phyloP scores from a whole-genome alignment of 2,113 vertebrate species.

The Australoheros scitulus region DNA sequence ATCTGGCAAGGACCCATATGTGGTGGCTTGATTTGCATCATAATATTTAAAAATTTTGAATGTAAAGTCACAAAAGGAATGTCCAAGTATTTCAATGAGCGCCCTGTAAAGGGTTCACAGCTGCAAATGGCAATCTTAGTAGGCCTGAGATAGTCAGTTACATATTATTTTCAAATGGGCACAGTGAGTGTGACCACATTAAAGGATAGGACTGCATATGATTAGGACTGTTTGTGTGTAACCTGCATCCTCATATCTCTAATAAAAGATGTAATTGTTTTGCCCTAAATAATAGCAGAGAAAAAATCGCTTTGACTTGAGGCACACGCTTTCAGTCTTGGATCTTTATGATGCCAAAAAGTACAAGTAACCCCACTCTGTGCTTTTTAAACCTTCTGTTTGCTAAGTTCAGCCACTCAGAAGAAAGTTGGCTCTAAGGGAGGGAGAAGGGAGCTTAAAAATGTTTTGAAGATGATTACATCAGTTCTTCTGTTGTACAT shows the following conservation, averaged over 20 bases:
- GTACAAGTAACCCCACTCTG: no score
- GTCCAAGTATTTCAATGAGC: background rate
- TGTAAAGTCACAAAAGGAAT: background rate
- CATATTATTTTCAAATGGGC: background rate
- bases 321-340: background rate
- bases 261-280: background rate
- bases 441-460: background rate
- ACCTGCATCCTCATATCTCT: background rate
- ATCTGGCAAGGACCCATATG: background rate
- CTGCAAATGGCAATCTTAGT: background rate
- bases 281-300: no score
- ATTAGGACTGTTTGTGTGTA: background rate
- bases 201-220: background rate
- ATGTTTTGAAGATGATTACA: background rate
- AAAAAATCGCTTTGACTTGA: background rate
- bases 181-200: background rate
- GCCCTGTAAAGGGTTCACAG: background rate
- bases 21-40: background rate
- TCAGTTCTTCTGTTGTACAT: constrained; percentile 29
- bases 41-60: background rate
- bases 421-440: background rate
- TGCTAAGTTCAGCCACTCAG: background rate
- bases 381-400: background rate
- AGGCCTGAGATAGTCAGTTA: background rate
- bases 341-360: background rate